These are phyloP conservation scores for Wiebesia pumilae DNA, from an alignment of 1,140 invertebrate genomes.

Conservation along the genomic window DNA sequence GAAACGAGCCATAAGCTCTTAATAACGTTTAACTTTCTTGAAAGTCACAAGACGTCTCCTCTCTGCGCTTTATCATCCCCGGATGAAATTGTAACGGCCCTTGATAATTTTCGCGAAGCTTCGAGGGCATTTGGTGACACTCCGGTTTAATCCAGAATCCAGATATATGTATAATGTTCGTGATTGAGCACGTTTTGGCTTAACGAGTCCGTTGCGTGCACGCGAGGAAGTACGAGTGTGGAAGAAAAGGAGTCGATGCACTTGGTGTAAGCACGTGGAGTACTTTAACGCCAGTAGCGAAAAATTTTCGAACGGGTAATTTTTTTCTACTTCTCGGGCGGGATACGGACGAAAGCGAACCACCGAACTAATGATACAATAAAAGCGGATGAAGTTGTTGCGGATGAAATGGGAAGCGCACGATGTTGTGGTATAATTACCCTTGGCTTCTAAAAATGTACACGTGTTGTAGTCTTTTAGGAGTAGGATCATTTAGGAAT, in stretches of 20 bases:
- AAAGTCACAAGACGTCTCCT: not conserved
- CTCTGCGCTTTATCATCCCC: not conserved
- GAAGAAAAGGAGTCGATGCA: not conserved
- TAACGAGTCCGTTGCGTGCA: not conserved
- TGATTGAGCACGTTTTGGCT: constrained; percentile 9
- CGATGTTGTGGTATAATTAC: constrained; percentile 13
- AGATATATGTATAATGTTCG: not conserved
- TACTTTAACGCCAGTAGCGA: not conserved
- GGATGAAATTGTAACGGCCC: not conserved
- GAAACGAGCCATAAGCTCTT: not conserved
- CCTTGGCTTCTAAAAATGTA: not conserved
- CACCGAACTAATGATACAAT: not conserved
- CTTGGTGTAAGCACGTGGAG: not conserved
- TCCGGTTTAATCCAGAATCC: not conserved
- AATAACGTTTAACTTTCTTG: not conserved
- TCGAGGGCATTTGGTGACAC: not conserved
- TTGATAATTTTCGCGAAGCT: not conserved
- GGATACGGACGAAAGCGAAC: not conserved
- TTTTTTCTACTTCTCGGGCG: not conserved
- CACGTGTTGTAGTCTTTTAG: not conserved
- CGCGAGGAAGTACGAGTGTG: not conserved
- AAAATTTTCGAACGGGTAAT: not conserved
- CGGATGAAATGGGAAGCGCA: constrained; percentile 20
- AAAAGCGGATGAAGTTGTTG: constrained; percentile 6
- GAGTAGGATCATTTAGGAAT: not conserved